Conservation (phyloP, 2,113 vertebrate genomes). For the Colossoma macropomum region DNA sequence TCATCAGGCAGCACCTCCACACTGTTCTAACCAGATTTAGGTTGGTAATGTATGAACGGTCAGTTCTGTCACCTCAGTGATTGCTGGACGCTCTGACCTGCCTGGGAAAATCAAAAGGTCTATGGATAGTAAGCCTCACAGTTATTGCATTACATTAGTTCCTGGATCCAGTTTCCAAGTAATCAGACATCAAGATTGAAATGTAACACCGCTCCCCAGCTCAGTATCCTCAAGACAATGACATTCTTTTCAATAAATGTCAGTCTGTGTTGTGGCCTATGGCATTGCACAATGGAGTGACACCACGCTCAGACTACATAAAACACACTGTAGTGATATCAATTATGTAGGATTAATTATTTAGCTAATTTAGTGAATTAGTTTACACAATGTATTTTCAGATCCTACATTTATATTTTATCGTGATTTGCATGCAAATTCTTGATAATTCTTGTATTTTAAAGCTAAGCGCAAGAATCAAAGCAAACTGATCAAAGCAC, state of each 20-base stretch:
- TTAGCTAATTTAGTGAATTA: not conserved
- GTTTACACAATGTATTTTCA: not conserved
- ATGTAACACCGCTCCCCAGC: slow-evolving; percentile 3
- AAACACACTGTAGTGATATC: not conserved
- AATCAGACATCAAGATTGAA: slow-evolving; percentile 3
- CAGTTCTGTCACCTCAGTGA: not conserved
- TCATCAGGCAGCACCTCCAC: not conserved
- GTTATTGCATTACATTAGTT: not conserved
- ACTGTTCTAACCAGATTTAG: not conserved
- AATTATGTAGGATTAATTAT: not conserved
- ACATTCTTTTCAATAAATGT: not conserved
- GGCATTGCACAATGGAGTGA: not conserved
- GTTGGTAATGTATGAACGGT: not conserved
- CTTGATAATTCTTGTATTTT: no score
- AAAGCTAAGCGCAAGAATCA: no score
- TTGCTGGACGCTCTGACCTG: not conserved
- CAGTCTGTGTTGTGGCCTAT: not conserved
- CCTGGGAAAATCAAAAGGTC: not conserved
- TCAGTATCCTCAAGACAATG: not conserved
- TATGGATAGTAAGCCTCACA: not conserved
- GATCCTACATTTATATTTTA: no score
- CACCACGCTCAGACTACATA: not conserved
- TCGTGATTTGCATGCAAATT: no score
- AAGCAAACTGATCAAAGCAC: no score
- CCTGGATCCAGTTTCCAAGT: slow-evolving; percentile 14